These are phyloP conservation scores for Moxostoma hubbsi DNA, from an alignment of 2,797 vertebrate species.

Conservation along the genomic window DNA sequence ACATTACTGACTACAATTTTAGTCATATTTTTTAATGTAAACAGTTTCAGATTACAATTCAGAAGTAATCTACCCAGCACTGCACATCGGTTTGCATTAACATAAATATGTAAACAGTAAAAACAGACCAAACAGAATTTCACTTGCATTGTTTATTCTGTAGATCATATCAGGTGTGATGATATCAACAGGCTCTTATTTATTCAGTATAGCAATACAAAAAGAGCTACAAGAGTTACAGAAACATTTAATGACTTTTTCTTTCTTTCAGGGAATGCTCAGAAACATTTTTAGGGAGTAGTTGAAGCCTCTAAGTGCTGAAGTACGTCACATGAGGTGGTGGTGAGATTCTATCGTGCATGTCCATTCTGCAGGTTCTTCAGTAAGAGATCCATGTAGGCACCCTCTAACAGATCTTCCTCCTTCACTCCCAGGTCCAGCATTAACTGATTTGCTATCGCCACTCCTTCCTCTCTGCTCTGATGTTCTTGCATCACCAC, in stretches of 20 bases:
- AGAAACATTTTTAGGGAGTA: neutral
- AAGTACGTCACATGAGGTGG: neutral
- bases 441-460: conserved; percentile 79
- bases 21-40: too few species aligned
- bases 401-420: conserved; percentile 79
- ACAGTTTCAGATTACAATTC: too few species aligned
- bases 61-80: too few species aligned
- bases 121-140: neutral
- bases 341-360: too few species aligned
- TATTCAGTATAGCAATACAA: neutral
- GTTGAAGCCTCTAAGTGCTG: neutral
- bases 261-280: too few species aligned
- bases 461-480: conserved; percentile 75
- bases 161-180: neutral
- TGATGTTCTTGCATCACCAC: conserved; percentile 83
- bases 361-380: conserved; percentile 48
- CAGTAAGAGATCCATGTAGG: conserved; percentile 84
- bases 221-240: too few species aligned
- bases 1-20: too few species aligned
- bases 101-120: neutral
- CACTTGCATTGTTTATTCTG: neutral
- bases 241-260: neutral
- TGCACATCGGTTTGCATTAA: too few species aligned
- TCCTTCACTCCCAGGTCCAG: conserved; percentile 71
- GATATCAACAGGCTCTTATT: neutral